Conservation (phyloP, 2,888 invertebrate species). For the Cylindroiulus punctatus region DNA sequence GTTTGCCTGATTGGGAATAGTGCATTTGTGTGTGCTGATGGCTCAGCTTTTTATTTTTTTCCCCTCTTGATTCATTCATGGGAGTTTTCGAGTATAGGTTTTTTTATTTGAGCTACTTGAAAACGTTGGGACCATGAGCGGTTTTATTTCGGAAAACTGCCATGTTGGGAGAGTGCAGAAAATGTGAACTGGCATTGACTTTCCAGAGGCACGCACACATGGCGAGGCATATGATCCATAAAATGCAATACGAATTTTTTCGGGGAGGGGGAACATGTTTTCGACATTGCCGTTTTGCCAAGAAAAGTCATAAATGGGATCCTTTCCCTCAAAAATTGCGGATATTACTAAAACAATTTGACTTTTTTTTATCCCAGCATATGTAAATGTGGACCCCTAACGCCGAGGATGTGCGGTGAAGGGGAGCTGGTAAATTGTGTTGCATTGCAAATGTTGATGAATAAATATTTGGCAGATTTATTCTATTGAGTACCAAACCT, state of each 20-base stretch:
- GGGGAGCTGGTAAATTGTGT: background rate
- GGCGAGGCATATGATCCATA: slow-evolving; percentile 16
- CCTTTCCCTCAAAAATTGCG: slow-evolving; percentile 2
- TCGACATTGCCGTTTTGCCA: background rate
- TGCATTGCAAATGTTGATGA: background rate
- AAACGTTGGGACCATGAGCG: slow-evolving; percentile 13
- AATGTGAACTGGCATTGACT: background rate
- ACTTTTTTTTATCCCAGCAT: background rate
- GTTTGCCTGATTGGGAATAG: slow-evolving; percentile 38
- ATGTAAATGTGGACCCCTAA: background rate
- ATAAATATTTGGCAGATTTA: slow-evolving; percentile 23
- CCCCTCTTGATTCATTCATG: slow-evolving; percentile 16
- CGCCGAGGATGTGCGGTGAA: background rate
- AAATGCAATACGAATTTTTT: slow-evolving; percentile 34
- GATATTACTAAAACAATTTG: slow-evolving; percentile 24
- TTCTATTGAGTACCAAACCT: background rate
- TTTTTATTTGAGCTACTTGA: slow-evolving; percentile 36
- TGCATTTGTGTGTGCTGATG: slow-evolving; percentile 42
- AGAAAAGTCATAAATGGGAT: background rate
- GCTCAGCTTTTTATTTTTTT: slow-evolving; percentile 37
- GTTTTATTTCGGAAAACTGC: slow-evolving; percentile 34
- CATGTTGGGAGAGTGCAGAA: background rate
- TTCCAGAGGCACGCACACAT: background rate
- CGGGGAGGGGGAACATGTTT: background rate
- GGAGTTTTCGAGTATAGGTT: slow-evolving; percentile 21